A percentile compares a stretch with the other conserved stretches of the same genome.
Conservation (phyloP, 2,113 vertebrate species). For the Mionectes macconnelli region DNA sequence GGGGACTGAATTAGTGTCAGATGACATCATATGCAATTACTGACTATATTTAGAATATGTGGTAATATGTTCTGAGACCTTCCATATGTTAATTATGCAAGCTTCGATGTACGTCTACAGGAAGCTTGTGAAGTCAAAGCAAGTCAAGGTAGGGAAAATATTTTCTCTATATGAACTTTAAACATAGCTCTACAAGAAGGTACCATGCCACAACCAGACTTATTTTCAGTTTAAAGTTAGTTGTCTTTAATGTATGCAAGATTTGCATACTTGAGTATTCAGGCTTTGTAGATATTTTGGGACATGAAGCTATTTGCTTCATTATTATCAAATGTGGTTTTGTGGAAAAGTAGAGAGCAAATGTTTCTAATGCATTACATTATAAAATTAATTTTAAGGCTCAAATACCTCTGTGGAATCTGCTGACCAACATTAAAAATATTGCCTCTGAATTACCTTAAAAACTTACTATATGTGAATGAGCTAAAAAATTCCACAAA, state of each 20-base stretch:
- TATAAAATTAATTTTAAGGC: not conserved
- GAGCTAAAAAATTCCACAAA: not conserved
- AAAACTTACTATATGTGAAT: not conserved
- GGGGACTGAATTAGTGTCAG: not conserved
- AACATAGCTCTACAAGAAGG: not conserved
- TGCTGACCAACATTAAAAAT: not conserved
- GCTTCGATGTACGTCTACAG: not conserved
- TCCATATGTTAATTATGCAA: conserved; percentile 1
- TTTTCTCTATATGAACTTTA: not conserved
- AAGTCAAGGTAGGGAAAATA: not conserved
- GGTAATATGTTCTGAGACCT: not conserved
- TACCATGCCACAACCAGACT: not conserved
- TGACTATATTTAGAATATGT: conserved; percentile 32
- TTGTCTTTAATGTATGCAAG: not conserved
- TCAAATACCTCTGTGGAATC: not conserved
- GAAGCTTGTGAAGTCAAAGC: not conserved
- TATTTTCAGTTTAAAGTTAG: not conserved
- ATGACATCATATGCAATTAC: not conserved
- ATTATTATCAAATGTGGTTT: not conserved
- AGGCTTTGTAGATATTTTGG: not conserved
- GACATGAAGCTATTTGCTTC: not conserved
- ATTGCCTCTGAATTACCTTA: not conserved
- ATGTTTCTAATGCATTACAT: not conserved
- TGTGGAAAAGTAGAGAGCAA: not conserved
- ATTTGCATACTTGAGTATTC: not conserved